Evolutionary conservation across 92 coral and sea anemone species (phyloP), one percentile per base, ranked within the genome.

Genomic region (Actinernus sp.): DNA sequence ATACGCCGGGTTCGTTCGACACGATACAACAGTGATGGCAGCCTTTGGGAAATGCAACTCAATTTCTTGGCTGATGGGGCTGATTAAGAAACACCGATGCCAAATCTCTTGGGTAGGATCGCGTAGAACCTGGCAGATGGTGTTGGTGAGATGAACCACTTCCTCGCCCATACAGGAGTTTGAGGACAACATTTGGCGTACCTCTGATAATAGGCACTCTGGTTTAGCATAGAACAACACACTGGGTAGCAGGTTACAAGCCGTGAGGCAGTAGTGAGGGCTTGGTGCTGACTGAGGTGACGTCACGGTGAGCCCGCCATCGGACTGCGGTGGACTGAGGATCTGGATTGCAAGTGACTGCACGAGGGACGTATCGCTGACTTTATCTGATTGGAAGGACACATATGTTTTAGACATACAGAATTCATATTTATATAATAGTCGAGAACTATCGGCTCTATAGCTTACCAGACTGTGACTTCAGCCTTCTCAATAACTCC

Each of bases 11-110:
- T 92, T 83, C 31, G 78, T 92, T 26, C 81, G 82, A 40, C 96
- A 94, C 21, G 98, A 86, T 33, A 94, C 85, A 31, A 92, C 79
- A 2, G 85, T 75, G 23, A 90, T 51, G 23, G 94, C 97, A 34
- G 81, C 92, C 24, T 79, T 75, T 22, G 81, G 81, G 53, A 86
- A 61, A 39, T 65, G 71, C 27, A 94, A 71, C 23, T 86, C 87
- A 50, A 83, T 74, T 49, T 75, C 93, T 58, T 78, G 79, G 40
- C 68, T 71, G 8, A 76, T 73, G 29, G 57, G 82, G 63, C 50
- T 83, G 27, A 94, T 89, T 16, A 69, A 44, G 27, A 90, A 32
- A 49, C 87, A 86, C 51, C 91, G 71, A 37, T 87, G 90, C 40
- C 54, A 62, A 23, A 34, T 29, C 26, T 44, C 60, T 25, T 41